Evolutionary conservation across 1,140 invertebrate genomes (phyloP).

Genomic region (Holotrichia oblita): DNA sequence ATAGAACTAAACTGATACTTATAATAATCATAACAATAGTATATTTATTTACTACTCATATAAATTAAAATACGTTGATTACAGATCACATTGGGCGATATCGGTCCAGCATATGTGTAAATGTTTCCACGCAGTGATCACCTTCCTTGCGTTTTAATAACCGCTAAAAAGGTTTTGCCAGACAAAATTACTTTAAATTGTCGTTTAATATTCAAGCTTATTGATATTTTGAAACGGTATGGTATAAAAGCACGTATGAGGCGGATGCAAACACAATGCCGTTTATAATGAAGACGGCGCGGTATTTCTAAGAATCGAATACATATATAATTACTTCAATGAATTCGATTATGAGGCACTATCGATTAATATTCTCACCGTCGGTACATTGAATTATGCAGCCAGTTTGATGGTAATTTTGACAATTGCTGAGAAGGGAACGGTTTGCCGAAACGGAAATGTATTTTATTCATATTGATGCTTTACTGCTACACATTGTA

Average conservation of each 20-base stretch:
- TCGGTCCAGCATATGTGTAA: not conserved
- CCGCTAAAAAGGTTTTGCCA: conserved; percentile 16
- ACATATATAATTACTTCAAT: conserved; percentile 37
- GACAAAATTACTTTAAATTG: conserved; percentile 36
- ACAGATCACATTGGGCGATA: not conserved
- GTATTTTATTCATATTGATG: not conserved
- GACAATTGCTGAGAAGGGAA: conserved; percentile 18
- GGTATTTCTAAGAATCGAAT: conserved; percentile 20
- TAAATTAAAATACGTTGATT: not conserved
- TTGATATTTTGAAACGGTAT: conserved; percentile 31
- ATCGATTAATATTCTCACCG: conserved; percentile 31
- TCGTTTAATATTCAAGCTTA: conserved; percentile 34
- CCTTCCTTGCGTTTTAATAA: conserved; percentile 33
- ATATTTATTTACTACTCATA: not conserved
- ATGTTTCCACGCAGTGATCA: conserved; percentile 10
- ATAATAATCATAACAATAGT: no score
- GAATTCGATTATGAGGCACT: conserved; percentile 28
- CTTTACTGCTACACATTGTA: no score
- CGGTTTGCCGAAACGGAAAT: conserved; percentile 25
- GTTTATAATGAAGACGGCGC: conserved; percentile 23
- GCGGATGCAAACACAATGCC: conserved; percentile 34
- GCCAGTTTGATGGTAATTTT: conserved; percentile 26
- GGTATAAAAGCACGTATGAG: conserved; percentile 34
- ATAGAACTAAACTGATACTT: no score
- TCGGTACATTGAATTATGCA: conserved; percentile 19